phyloP scores from a whole-genome alignment of 2,797 vertebrate species.

The Kryptolebias ocellatus region DNA sequence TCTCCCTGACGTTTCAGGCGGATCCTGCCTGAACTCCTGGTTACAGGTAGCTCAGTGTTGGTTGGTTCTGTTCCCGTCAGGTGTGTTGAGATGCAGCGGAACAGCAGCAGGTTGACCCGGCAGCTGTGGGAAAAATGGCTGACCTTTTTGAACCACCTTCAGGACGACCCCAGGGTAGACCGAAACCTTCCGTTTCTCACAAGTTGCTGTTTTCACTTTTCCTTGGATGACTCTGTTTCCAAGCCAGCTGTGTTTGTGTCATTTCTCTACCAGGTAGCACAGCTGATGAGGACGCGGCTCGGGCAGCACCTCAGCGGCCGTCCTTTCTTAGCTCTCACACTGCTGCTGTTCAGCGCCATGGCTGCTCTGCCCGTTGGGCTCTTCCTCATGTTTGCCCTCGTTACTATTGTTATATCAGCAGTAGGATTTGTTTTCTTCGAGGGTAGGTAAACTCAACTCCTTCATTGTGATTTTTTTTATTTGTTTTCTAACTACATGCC shows the following conservation, averaged over 20 bases:
- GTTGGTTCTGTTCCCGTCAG: not conserved
- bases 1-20: not conserved
- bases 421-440: conserved; percentile 62
- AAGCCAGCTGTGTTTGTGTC: not conserved
- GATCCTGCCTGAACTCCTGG: not conserved
- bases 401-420: conserved; percentile 43
- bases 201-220: not conserved
- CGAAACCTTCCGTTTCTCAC: not conserved
- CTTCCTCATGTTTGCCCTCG: conserved; percentile 63
- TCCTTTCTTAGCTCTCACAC: conserved; percentile 49
- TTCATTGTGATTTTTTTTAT: not conserved
- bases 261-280: conserved; percentile 40
- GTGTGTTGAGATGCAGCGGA: conserved; percentile 45
- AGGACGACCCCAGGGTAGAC: conserved; percentile 57
- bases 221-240: not conserved
- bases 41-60: not conserved
- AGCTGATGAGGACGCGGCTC: conserved; percentile 44
- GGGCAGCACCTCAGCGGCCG: conserved; percentile 61
- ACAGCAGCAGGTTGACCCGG: conserved; percentile 18
- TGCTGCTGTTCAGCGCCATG: conserved; percentile 56
- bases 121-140: conserved; percentile 40
- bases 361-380: conserved; percentile 62
- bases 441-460: conserved; percentile 38
- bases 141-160: conserved; percentile 15
- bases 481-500: not conserved